phyloP scores from a whole-genome alignment of 2,113 vertebrate genomes.

The Typhlomys cinereus region DNA sequence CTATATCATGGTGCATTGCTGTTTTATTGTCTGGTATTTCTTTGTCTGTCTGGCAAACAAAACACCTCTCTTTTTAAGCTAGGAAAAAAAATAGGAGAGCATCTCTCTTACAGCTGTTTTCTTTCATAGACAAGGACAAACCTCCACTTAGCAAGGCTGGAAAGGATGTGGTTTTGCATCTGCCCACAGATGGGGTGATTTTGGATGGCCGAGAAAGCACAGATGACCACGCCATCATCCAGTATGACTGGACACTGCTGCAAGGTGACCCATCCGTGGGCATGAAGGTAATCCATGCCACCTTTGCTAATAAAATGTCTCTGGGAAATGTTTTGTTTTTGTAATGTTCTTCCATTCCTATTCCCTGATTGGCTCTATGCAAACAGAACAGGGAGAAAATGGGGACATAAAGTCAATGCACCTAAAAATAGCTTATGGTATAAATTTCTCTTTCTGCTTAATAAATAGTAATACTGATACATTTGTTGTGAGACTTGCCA shows the following conservation, averaged over 20 bases:
- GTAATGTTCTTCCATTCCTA: neutral
- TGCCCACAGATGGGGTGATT: slow-evolving; percentile 93
- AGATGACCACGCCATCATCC: slow-evolving; percentile 91
- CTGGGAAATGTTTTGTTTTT: neutral
- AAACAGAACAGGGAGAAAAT: neutral
- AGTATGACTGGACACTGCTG: slow-evolving; percentile 92
- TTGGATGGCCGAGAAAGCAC: slow-evolving; percentile 95
- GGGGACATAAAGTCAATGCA: neutral
- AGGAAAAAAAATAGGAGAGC: neutral
- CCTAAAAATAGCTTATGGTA: neutral
- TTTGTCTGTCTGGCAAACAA: neutral
- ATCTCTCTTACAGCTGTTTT: slow-evolving; percentile 25
- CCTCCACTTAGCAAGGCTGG: slow-evolving; percentile 93
- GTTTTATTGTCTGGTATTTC: neutral
- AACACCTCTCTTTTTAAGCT: neutral
- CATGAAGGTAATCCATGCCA: slow-evolving; percentile 90
- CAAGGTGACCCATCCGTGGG: slow-evolving; percentile 89
- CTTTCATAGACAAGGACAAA: slow-evolving; percentile 85
- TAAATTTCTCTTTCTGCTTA: slow-evolving; percentile 3
- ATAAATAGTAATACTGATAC: neutral
- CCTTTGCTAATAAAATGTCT: neutral
- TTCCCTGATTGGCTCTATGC: neutral
- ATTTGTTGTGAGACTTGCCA: neutral
- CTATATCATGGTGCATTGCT: neutral
- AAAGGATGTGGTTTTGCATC: slow-evolving; percentile 92